Conservation (phyloP, 2,888 invertebrate species). For the Heliconius ismenius region DNA sequence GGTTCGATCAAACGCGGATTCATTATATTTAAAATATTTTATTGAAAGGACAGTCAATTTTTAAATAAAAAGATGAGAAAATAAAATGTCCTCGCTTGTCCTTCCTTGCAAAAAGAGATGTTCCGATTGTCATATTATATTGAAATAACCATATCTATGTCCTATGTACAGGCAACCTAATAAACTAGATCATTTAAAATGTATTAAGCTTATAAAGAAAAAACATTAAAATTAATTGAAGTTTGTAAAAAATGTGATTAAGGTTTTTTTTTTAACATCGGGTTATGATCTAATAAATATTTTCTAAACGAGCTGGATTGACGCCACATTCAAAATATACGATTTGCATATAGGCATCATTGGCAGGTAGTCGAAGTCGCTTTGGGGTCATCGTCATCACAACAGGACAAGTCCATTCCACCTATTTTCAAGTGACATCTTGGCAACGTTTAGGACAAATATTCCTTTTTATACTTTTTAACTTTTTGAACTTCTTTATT, state of each 20-base stretch:
- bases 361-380: constrained; percentile 67
- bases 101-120: not conserved
- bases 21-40: not conserved
- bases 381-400: constrained; percentile 75
- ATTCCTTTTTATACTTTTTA: constrained; percentile 46
- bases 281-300: constrained; percentile 70
- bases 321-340: constrained; percentile 63
- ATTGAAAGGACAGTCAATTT: too few species aligned
- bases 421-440: constrained; percentile 70
- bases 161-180: not conserved
- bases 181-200: constrained; percentile 17
- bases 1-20: not conserved
- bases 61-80: too few species aligned
- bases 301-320: constrained; percentile 65
- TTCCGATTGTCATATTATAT: not conserved
- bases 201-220: constrained; percentile 25
- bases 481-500: constrained; percentile 1
- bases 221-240: constrained; percentile 21
- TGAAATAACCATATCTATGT: not conserved
- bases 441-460: constrained; percentile 62
- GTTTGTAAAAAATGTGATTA: constrained; percentile 41
- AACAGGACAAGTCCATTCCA: constrained; percentile 64
- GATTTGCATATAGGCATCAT: constrained; percentile 73
- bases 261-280: constrained; percentile 39
- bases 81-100: not conserved